Base-by-base conservation (phyloP, 2,113 vertebrate genomes). In the Sceloporus tristichus region DNA sequence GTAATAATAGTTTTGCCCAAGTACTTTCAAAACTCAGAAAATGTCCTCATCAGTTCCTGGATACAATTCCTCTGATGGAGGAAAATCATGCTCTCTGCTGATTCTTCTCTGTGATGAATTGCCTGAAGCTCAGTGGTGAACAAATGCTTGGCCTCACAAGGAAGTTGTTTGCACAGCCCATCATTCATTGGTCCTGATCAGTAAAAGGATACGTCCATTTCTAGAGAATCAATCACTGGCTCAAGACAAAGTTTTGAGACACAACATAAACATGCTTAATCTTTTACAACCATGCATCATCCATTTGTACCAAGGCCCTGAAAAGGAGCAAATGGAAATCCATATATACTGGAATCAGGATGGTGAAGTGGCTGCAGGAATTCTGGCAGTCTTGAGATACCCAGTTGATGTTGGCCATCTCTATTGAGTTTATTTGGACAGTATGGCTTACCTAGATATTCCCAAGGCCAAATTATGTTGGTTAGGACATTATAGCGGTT, bases 341-440 rank as follows among this genome's bases (percentile, higher is more conserved):
- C 84, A n/a, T 0, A 23, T 76, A 53, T 74, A 27, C 80, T 91
- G 89, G 86, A 92, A 91, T 91, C 3, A 27, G 54, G 90, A 91
- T 70, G 2, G 54, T 87, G 92, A 80, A 80, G 68, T 71, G 68
- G 93, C 90, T 92, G 89, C 91, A 91, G 93, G 59, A 62, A 62
- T 18, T 62, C 18, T 92, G 90, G 80, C 90, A 93, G 87, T 77
- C 38, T 82, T 74, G 79, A 91, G 85, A 91, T 0, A 7, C 91
- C 23, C 87, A 78, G 90, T 88, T 40, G 77, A 89, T 89, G 71
- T 86, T 95, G 92, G 92, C 88, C 88, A 81, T 48, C 79, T 88
- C 77, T 9, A 6, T 71, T 65, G 48, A 18, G 10, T 68, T 94
- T 88, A 95, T 78, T 92, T 88, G 87, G 86, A 87, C 79, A 80